These are phyloP conservation scores for Osmerus mordax DNA, from an alignment of 2,113 vertebrate genomes.

Conservation along the genomic window DNA sequence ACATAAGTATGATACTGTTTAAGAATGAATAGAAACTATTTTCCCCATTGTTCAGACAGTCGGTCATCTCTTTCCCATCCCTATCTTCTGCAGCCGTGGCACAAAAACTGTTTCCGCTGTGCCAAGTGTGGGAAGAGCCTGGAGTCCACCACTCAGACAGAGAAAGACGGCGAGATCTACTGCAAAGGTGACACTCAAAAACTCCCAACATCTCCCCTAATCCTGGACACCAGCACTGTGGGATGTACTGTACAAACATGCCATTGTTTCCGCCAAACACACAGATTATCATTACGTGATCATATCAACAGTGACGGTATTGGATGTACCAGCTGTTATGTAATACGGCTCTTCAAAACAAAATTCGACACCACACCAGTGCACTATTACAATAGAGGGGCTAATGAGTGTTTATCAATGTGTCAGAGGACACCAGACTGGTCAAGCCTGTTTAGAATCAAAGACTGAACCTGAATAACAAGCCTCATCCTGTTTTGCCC, in stretches of 20 bases:
- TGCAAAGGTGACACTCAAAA: conserved; percentile 84
- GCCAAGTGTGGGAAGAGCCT: conserved; percentile 95
- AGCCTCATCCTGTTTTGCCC: too few species aligned
- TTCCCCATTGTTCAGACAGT: not conserved
- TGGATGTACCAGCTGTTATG: too few species aligned
- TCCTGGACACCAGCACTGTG: too few species aligned
- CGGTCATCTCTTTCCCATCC: not conserved
- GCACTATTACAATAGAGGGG: not conserved
- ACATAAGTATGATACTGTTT: not conserved
- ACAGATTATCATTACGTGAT: too few species aligned
- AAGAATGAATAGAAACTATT: not conserved
- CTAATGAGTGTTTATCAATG: not conserved
- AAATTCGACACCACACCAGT: too few species aligned
- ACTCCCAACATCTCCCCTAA: too few species aligned
- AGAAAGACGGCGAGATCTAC: conserved; percentile 97
- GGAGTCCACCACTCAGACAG: conserved; percentile 93
- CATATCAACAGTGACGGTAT: too few species aligned
- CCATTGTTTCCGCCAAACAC: too few species aligned
- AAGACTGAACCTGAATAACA: too few species aligned
- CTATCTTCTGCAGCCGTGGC: conserved; percentile 80
- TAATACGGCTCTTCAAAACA: too few species aligned
- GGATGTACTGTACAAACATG: too few species aligned
- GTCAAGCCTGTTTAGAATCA: not conserved
- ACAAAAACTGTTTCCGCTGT: conserved; percentile 96
- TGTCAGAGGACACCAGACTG: too few species aligned